A percentile compares a stretch with the other conserved stretches of the same genome.
These are phyloP conservation scores for Larimichthys crocea DNA, from an alignment of 2,113 vertebrate species.

Conservation along the genomic window DNA sequence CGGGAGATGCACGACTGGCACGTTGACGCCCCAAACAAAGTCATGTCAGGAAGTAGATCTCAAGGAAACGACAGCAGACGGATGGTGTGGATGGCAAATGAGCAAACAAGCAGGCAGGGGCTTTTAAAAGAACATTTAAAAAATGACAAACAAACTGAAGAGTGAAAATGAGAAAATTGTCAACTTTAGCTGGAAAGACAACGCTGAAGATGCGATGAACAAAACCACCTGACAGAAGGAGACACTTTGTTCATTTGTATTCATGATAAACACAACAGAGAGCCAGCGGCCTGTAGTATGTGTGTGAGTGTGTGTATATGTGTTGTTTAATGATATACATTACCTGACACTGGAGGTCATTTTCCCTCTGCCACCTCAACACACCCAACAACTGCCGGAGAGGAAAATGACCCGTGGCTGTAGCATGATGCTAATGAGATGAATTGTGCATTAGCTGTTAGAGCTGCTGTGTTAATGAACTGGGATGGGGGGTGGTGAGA, in stretches of 20 bases:
- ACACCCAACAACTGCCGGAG: slow-evolving; percentile 26
- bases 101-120: background rate
- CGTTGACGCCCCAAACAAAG: background rate
- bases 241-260: slow-evolving; percentile 45
- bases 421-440: slow-evolving; percentile 47
- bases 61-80: background rate
- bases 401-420: background rate
- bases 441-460: slow-evolving; percentile 21
- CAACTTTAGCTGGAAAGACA: background rate
- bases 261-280: slow-evolving; percentile 36
- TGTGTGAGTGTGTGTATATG: background rate
- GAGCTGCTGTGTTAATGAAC: slow-evolving; percentile 38
- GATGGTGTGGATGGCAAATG: background rate
- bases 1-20: slow-evolving; percentile 2
- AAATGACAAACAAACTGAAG: background rate
- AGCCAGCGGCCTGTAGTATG: slow-evolving; percentile 37
- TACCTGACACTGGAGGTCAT: slow-evolving; percentile 46
- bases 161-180: background rate
- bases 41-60: background rate
- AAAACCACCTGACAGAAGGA: slow-evolving; percentile 22
- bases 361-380: slow-evolving; percentile 35
- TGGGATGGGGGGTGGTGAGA: background rate
- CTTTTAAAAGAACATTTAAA: background rate
- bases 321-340: slow-evolving; percentile 52
- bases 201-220: background rate